phyloP scores from a whole-genome alignment of 1,140 invertebrate species.

The Drosophila suzukii region DNA sequence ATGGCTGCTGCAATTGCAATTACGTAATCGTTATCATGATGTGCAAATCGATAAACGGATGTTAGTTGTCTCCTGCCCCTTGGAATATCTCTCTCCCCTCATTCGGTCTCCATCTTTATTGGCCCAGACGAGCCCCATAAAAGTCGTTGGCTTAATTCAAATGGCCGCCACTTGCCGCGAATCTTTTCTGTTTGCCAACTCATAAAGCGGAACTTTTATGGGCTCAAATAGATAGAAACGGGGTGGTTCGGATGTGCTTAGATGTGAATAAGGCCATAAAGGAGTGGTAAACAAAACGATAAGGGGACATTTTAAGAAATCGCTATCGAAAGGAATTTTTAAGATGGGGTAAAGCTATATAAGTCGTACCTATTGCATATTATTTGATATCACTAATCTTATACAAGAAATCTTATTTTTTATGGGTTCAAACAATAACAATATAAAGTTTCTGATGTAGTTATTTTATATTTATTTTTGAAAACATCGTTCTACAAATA shows the following conservation, averaged over 20 bases:
- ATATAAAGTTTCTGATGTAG: no score
- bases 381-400: neutral
- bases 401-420: no score
- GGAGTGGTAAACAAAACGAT: slow-evolving; percentile 8
- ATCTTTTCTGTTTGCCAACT: slow-evolving; percentile 60
- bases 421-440: no score
- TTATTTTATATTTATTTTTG: no score
- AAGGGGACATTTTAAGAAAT: neutral
- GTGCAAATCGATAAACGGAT: slow-evolving; percentile 68
- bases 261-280: slow-evolving; percentile 10
- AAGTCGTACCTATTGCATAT: neutral
- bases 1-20: slow-evolving; percentile 68
- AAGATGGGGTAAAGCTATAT: neutral
- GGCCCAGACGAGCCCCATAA: slow-evolving; percentile 59
- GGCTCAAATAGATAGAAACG: slow-evolving; percentile 16
- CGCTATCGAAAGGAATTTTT: neutral
- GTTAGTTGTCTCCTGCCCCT: slow-evolving; percentile 10
- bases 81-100: slow-evolving; percentile 9
- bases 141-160: slow-evolving; percentile 74
- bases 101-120: slow-evolving; percentile 47
- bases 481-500: no score
- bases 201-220: slow-evolving; percentile 67
- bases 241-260: slow-evolving; percentile 13
- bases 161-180: slow-evolving; percentile 57
- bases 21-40: slow-evolving; percentile 68